Percentiles rank a stretch among this genome's conserved stretches.
phyloP scores from a whole-genome alignment of 2,797 vertebrate genomes.

The Brachyalestes nurse region DNA sequence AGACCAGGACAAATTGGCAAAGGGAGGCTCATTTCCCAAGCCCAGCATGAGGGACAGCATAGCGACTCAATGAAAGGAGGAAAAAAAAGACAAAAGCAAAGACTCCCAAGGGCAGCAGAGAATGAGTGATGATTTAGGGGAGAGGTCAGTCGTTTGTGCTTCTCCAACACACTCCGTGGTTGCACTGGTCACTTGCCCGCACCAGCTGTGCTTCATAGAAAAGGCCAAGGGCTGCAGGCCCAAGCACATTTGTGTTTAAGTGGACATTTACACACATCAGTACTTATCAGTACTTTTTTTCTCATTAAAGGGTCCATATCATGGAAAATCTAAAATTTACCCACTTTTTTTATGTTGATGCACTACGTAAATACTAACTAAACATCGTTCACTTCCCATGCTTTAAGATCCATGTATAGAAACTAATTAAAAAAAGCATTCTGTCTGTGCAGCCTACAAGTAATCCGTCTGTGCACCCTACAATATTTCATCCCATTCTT shows the following conservation, averaged over 20 bases:
- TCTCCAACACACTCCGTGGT: constrained; percentile 1
- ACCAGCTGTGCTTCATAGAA: constrained; percentile 13
- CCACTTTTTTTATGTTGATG: too few species aligned
- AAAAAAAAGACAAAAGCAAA: constrained; percentile 40
- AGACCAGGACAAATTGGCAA: constrained; percentile 64
- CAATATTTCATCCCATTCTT: too few species aligned
- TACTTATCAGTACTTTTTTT: not conserved
- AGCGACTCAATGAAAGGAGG: constrained; percentile 48
- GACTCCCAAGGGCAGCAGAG: constrained; percentile 51
- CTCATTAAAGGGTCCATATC: not conserved
- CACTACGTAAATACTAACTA: too few species aligned
- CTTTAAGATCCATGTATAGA: too few species aligned
- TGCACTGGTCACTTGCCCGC: constrained; percentile 15
- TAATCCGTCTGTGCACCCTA: too few species aligned
- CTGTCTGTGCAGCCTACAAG: too few species aligned
- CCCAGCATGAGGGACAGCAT: constrained; percentile 59
- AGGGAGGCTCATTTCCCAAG: constrained; percentile 64
- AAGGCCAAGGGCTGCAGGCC: constrained; percentile 2
- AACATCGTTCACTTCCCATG: too few species aligned
- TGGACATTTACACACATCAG: constrained; percentile 12
- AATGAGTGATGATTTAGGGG: constrained; percentile 46
- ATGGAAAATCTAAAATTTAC: too few species aligned
- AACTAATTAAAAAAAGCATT: too few species aligned
- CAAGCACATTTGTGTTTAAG: constrained; percentile 21
- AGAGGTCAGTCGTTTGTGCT: constrained; percentile 36